Conservation (phyloP, 2,888 invertebrate species). For the Lypha dubia region DNA sequence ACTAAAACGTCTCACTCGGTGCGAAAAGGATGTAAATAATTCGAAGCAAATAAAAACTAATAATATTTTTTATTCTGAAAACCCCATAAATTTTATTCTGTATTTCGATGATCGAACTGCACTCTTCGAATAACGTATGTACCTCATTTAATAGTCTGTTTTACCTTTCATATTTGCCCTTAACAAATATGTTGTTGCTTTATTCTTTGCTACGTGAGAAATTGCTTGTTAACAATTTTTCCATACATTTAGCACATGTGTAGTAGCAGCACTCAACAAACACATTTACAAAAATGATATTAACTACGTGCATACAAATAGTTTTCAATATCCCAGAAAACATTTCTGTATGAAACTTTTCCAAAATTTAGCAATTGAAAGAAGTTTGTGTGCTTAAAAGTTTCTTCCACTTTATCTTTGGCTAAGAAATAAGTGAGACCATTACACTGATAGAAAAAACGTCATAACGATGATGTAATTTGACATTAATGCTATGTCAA, state of each 20-base stretch:
- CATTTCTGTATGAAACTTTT: background rate
- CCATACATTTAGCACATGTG: conserved; percentile 49
- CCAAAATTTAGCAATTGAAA: no score
- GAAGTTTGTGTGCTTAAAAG: no score
- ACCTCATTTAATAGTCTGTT: conserved; percentile 9
- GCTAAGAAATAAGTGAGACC: no score
- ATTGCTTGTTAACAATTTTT: conserved; percentile 82
- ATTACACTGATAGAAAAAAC: no score
- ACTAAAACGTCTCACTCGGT: no score
- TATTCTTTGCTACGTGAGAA: conserved; percentile 78
- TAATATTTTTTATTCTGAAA: no score
- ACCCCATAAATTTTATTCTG: no score
- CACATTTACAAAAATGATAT: conserved; percentile 15
- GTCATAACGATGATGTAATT: no score
- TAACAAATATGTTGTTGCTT: conserved; percentile 40
- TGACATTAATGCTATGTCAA: no score
- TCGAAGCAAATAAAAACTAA: no score
- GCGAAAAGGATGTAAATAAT: no score
- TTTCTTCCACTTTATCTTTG: no score
- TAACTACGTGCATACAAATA: conserved; percentile 4
- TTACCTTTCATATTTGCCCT: conserved; percentile 2
- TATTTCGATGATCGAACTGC: background rate
- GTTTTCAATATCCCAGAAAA: conserved; percentile 10
- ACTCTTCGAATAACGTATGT: background rate
- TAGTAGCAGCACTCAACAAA: conserved; percentile 18